Conservation (phyloP, 2,797 vertebrate species). For the Spinus pinus region DNA sequence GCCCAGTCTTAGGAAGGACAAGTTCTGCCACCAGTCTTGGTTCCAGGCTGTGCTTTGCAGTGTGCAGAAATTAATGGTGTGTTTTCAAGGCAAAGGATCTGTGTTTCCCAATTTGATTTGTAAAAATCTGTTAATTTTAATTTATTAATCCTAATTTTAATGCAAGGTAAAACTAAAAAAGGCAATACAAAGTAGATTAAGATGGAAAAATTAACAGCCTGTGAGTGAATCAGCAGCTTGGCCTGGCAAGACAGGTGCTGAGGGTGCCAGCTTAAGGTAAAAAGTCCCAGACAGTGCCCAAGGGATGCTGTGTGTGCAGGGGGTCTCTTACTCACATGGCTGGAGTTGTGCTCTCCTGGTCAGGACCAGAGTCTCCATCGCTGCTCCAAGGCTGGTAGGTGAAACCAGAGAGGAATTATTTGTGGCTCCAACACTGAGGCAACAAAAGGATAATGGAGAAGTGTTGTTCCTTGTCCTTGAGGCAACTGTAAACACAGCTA, state of each 20-base stretch:
- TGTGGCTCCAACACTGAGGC: not conserved
- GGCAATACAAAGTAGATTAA: not conserved
- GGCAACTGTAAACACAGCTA: not conserved
- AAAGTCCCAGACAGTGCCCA: not conserved
- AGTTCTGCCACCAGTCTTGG: not conserved
- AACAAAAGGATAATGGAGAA: not conserved
- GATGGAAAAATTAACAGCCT: not conserved
- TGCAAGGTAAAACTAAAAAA: not conserved
- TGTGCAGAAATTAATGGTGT: not conserved
- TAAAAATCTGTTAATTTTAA: not conserved
- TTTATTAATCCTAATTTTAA: not conserved
- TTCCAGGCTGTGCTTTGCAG: not conserved
- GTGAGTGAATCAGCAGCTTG: not conserved
- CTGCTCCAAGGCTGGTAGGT: rapidly evolving
- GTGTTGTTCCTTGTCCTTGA: not conserved
- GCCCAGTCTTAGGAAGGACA: not conserved
- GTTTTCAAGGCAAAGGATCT: not conserved
- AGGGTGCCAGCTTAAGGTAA: not conserved
- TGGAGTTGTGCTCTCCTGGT: not conserved
- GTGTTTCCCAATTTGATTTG: not conserved
- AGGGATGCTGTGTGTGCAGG: not conserved
- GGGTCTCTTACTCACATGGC: not conserved
- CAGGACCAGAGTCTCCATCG: rapidly evolving
- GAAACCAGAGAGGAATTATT: not conserved
- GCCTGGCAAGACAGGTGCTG: not conserved